Conservation (phyloP, 2,113 vertebrate species). For the Petromus typicus region DNA sequence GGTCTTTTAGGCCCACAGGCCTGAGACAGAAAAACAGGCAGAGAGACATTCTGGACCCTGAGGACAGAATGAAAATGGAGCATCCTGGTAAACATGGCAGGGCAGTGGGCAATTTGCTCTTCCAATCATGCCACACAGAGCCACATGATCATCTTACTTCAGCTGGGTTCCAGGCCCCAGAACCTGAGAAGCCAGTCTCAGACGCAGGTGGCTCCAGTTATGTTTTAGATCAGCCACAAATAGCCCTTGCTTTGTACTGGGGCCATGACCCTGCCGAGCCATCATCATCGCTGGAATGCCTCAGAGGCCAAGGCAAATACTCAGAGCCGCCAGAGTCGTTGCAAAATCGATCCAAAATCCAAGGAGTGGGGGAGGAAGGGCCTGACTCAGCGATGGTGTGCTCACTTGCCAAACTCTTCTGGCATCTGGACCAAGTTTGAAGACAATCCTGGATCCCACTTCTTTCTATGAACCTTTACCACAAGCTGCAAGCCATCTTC, state of each 20-base stretch:
- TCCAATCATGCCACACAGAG: neutral
- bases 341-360: conserved; percentile 52
- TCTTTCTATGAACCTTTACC: conserved; percentile 33
- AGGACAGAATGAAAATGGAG: neutral
- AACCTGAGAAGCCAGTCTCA: neutral
- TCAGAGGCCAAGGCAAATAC: conserved; percentile 61
- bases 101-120: neutral
- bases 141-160: neutral
- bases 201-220: conserved; percentile 61
- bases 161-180: neutral
- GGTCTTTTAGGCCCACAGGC: neutral
- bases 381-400: neutral
- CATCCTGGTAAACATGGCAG: neutral
- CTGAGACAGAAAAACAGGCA: neutral
- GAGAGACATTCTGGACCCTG: neutral
- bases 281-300: conserved; percentile 60
- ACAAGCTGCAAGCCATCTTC: conserved; percentile 41
- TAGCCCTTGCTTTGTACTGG: conserved; percentile 60
- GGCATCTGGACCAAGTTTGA: conserved; percentile 42
- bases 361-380: neutral
- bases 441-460: conserved; percentile 43
- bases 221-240: conserved; percentile 66
- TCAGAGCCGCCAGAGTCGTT: conserved; percentile 7
- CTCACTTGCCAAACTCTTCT: conserved; percentile 50
- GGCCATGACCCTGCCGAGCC: conserved; percentile 60